A percentile compares a stretch with the other conserved stretches of the same genome.
Evolutionary conservation across 1,140 invertebrate species (phyloP).

Genomic region (Anadara kagoshimensis): DNA sequence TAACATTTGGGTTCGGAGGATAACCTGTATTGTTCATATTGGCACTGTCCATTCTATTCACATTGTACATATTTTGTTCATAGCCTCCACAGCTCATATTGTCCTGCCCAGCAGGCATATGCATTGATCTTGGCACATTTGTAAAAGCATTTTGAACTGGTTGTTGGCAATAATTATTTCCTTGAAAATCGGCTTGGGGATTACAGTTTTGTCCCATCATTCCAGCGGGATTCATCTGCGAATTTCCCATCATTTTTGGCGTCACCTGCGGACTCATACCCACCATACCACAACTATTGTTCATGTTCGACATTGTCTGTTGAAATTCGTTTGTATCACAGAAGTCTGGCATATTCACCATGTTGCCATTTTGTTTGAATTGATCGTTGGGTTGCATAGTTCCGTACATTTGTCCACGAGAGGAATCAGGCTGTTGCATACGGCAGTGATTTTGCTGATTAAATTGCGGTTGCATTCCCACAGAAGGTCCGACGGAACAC

Average conservation of each 20-base stretch:
- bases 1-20: slow-evolving; percentile 37
- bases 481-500: slow-evolving; percentile 38
- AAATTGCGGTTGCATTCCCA: slow-evolving; percentile 44
- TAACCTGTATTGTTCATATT: slow-evolving; percentile 45
- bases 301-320: slow-evolving; percentile 43
- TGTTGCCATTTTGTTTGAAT: slow-evolving; percentile 31
- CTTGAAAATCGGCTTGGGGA: slow-evolving; percentile 22
- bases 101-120: slow-evolving; percentile 24
- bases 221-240: slow-evolving; percentile 25
- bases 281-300: slow-evolving; percentile 51
- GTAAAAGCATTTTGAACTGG: slow-evolving; percentile 16
- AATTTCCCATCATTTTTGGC: slow-evolving; percentile 42
- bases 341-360: slow-evolving; percentile 32
- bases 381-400: slow-evolving; percentile 37
- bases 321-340: slow-evolving; percentile 39
- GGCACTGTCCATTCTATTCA: slow-evolving; percentile 35
- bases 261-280: slow-evolving; percentile 35
- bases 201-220: slow-evolving; percentile 33
- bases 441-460: slow-evolving; percentile 44
- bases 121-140: slow-evolving; percentile 28
- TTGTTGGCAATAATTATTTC: slow-evolving; percentile 19
- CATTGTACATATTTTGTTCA: slow-evolving; percentile 42
- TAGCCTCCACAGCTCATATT: slow-evolving; percentile 26
- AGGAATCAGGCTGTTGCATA: slow-evolving; percentile 43
- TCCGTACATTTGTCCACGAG: slow-evolving; percentile 43